Evolutionary conservation across 2,797 vertebrate genomes (phyloP), one percentile per base, ranked within the genome.

Genomic region (Nannoperca australis): DNA sequence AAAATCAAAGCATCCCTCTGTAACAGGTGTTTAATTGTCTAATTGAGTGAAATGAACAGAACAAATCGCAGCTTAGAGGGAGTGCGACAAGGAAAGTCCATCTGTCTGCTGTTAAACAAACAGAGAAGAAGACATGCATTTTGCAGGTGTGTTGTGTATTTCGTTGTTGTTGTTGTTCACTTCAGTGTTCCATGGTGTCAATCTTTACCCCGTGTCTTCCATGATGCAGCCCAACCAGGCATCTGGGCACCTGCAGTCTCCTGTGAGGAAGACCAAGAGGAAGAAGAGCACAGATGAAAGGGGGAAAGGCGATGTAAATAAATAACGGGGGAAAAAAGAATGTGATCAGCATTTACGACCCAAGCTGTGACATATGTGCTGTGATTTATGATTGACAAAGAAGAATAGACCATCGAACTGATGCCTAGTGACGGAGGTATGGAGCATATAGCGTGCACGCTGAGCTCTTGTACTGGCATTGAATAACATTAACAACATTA

Each of bases 141-240:
- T 59, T 20, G 64, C 60, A 70, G 59, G 30, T 78, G 58, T 53
- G 44, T 62, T 55, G 0, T 72, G 54, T 34, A 18, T 3, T 53
- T 63, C 40, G 7, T 32, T 20, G 3, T 22, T 20, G 27, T 20
- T 30, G 11, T 36, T 4, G 11, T 47, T 73, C 8, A 24, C 13
- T 4, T 50, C 8, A 14, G 18, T n/a, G 66, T 42, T 58, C 22
- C 9, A 17, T 24, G 12, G 14, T 42, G 34, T 27, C 22, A 34
- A 61, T 47, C 32, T 96, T 93, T 95, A 98, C 97, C 97, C 97
- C 0, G 97, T 98, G 91, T 98, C 97, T 78, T 98, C 97, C 97
- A 98, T 98, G 92, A 98, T 97, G 80, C 97, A 99, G 66, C 97
- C 97, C 84, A 97, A 94, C 97, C 97, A 99, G 24, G 90, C 67